Percentiles rank a stretch among this genome's conserved stretches.
These are phyloP conservation scores for Nomada ruficornis DNA, from an alignment of 2,888 invertebrate genomes.

Conservation along the genomic window DNA sequence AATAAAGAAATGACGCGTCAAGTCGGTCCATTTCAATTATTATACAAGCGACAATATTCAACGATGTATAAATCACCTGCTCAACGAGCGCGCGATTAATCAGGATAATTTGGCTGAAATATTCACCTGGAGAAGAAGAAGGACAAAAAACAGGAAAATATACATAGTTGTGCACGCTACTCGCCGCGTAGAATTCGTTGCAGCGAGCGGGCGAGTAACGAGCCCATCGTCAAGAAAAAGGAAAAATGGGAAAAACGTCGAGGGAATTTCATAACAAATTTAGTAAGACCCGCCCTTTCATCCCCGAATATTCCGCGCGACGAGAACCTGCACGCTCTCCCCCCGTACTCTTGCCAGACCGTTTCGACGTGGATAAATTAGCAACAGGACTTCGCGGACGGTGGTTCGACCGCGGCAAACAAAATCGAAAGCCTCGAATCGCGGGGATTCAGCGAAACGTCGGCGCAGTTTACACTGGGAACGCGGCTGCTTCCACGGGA, in stretches of 20 bases:
- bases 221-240: neutral
- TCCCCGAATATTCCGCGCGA: neutral
- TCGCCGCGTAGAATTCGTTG: neutral
- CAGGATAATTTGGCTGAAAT: too few species aligned
- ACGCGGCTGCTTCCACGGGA: conserved; percentile 10
- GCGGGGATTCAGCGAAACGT: conserved; percentile 15
- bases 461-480: conserved; percentile 5
- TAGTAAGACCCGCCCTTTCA: neutral
- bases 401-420: conserved; percentile 9
- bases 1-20: too few species aligned
- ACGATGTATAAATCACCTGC: too few species aligned
- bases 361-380: conserved; percentile 23
- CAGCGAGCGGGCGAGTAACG: conserved; percentile 2
- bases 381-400: conserved; percentile 19
- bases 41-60: too few species aligned
- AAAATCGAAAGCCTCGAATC: conserved; percentile 26
- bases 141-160: too few species aligned
- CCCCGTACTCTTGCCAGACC: neutral
- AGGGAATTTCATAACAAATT: conserved; percentile 7
- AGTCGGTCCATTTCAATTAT: too few species aligned
- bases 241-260: neutral
- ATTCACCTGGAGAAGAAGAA: too few species aligned
- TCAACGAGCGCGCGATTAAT: too few species aligned
- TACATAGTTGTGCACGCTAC: too few species aligned
- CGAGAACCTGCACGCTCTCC: neutral